Conservation (phyloP, 1,140 invertebrate genomes). For the Campodea augens region DNA sequence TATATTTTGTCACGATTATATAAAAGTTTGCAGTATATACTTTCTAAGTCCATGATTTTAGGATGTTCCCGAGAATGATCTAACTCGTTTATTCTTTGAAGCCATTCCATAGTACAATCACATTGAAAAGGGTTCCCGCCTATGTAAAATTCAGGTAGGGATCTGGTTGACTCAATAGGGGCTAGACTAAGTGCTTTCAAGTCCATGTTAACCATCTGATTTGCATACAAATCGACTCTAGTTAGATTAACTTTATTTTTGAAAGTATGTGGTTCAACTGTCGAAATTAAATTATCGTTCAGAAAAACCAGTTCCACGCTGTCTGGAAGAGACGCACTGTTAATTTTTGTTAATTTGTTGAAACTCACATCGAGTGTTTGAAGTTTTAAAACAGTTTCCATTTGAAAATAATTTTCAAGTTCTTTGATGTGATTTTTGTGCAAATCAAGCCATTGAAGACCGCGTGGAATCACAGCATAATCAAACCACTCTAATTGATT, state of each 20-base stretch:
- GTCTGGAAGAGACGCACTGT: slow-evolving; percentile 44
- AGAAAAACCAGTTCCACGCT: slow-evolving; percentile 57
- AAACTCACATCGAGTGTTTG: slow-evolving; percentile 64
- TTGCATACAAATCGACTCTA: slow-evolving; percentile 64
- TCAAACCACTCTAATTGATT: slow-evolving; percentile 80
- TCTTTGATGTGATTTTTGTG: slow-evolving; percentile 71
- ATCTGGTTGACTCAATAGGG: slow-evolving; percentile 41
- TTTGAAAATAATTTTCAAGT: slow-evolving; percentile 47
- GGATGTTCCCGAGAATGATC: slow-evolving; percentile 58
- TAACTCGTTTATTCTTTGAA: slow-evolving; percentile 51
- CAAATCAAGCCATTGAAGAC: slow-evolving; percentile 72
- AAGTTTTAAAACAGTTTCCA: slow-evolving; percentile 43
- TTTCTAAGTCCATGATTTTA: slow-evolving; percentile 72
- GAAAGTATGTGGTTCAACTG: slow-evolving; percentile 62
- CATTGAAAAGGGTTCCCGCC: slow-evolving; percentile 72
- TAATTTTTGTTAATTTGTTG: slow-evolving; percentile 52
- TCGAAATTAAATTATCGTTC: slow-evolving; percentile 60
- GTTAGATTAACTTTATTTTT: slow-evolving; percentile 62
- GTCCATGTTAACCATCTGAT: slow-evolving; percentile 62
- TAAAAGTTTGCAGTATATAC: slow-evolving; percentile 72
- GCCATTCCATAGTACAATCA: slow-evolving; percentile 74
- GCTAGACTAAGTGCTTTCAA: slow-evolving; percentile 53
- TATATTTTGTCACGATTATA: slow-evolving; percentile 62
- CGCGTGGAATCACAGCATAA: slow-evolving; percentile 59
- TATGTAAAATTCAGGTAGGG: slow-evolving; percentile 66